Conservation (phyloP, 2,888 invertebrate species). For the Megalurothrips usitatus region DNA sequence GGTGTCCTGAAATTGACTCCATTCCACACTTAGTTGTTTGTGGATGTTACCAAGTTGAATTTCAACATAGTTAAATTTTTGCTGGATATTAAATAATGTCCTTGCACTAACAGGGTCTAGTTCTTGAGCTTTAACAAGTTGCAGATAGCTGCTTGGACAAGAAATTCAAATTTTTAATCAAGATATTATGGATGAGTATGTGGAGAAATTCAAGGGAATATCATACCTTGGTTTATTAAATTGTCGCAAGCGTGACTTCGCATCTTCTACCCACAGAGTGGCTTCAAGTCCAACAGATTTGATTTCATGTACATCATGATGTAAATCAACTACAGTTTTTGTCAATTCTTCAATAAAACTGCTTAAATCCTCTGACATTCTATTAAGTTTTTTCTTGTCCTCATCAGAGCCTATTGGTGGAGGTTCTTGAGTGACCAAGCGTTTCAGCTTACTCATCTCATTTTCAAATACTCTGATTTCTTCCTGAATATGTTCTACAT, state of each 20-base stretch:
- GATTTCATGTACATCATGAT: slow-evolving; percentile 55
- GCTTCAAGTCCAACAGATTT: slow-evolving; percentile 50
- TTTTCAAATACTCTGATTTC: slow-evolving; percentile 62
- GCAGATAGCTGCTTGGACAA: slow-evolving; percentile 42
- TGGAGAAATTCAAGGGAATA: background rate
- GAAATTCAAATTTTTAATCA: no score
- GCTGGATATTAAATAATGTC: slow-evolving; percentile 64
- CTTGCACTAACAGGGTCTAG: slow-evolving; percentile 64
- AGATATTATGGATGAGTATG: background rate
- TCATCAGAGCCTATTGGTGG: slow-evolving; percentile 51
- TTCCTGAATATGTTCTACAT: slow-evolving; percentile 59
- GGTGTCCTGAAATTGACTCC: slow-evolving; percentile 61
- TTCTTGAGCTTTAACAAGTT: slow-evolving; percentile 46
- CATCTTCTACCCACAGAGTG: slow-evolving; percentile 56
- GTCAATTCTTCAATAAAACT: slow-evolving; percentile 59
- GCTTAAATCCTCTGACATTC: slow-evolving; percentile 53
- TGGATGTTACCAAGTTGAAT: slow-evolving; percentile 69
- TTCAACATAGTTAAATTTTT: slow-evolving; percentile 66
- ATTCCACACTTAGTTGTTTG: slow-evolving; percentile 68
- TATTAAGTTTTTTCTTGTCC: slow-evolving; percentile 53
- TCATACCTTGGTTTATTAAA: slow-evolving; percentile 40
- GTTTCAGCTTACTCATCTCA: slow-evolving; percentile 57
- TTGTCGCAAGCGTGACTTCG: slow-evolving; percentile 47
- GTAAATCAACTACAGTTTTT: slow-evolving; percentile 57
- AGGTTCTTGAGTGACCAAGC: slow-evolving; percentile 31